These are phyloP conservation scores for Helarctos malayanus DNA, from an alignment of 2,797 vertebrate species.

Conservation along the genomic window DNA sequence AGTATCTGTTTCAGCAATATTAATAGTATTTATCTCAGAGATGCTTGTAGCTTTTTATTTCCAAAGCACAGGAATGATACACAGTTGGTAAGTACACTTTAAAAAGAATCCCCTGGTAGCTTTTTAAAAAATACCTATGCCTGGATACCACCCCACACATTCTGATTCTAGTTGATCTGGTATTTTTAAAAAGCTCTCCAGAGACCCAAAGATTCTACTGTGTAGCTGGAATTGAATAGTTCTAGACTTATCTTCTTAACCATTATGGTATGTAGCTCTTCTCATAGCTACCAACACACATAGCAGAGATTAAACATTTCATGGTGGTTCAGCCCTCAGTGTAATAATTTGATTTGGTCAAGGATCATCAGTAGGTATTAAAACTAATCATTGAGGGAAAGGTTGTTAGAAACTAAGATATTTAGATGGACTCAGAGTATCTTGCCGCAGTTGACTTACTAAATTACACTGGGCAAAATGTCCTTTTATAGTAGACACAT, in stretches of 20 bases:
- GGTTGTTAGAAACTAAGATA: background rate
- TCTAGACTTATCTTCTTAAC: background rate
- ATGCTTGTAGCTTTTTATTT: background rate
- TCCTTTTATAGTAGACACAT: background rate
- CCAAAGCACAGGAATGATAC: background rate
- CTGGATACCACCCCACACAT: background rate
- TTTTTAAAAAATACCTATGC: background rate
- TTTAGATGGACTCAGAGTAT: background rate
- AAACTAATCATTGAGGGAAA: background rate
- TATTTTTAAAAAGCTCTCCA: background rate
- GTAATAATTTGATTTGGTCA: background rate
- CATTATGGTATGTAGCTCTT: background rate
- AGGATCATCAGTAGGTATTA: background rate
- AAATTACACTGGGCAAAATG: background rate
- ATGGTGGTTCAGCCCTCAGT: background rate
- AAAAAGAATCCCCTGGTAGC: background rate
- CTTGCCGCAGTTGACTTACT: background rate
- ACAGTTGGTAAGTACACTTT: background rate
- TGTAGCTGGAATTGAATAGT: background rate
- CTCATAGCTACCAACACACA: background rate
- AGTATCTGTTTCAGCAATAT: background rate
- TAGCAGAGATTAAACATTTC: background rate
- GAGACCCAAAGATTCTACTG: background rate
- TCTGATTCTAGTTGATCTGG: conserved; percentile 35
- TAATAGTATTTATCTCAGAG: background rate